Conservation (phyloP, 2,888 invertebrate species). For the Apodemia zela region DNA sequence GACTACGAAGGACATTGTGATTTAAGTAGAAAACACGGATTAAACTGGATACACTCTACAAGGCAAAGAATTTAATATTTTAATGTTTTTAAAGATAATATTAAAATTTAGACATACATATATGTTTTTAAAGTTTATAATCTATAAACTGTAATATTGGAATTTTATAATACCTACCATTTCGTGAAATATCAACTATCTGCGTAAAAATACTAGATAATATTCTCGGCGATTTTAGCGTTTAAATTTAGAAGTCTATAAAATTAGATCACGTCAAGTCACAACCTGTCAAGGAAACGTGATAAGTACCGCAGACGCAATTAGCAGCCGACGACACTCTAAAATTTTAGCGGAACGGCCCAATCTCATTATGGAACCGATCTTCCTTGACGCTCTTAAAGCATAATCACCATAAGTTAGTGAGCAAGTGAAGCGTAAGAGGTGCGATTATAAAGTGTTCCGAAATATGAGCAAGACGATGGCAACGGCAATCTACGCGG, state of each 20-base stretch:
- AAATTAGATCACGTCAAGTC: conserved; percentile 29
- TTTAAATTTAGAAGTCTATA: conserved; percentile 11
- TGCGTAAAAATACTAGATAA: neutral
- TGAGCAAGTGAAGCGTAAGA: conserved; percentile 75
- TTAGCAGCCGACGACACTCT: conserved; percentile 75
- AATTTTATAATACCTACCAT: too few relatives aligned
- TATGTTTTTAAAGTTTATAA: too few relatives aligned
- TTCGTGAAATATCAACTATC: too few relatives aligned
- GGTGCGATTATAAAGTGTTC: conserved; percentile 79
- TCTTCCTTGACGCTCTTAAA: conserved; percentile 75
- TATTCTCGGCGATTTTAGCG: conserved; percentile 13
- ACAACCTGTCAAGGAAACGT: conserved; percentile 28
- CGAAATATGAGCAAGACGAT: conserved; percentile 68
- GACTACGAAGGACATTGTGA: too few relatives aligned
- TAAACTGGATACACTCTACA: too few relatives aligned
- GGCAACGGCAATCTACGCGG: conserved; percentile 67
- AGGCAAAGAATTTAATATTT: too few relatives aligned
- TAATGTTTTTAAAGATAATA: too few relatives aligned
- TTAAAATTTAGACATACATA: too few relatives aligned
- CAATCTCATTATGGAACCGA: conserved; percentile 78
- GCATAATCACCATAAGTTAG: conserved; percentile 80
- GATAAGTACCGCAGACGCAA: conserved; percentile 62
- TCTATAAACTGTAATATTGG: too few relatives aligned
- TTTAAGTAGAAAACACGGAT: too few relatives aligned
- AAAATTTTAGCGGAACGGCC: conserved; percentile 77